Evolutionary conservation across 2,113 vertebrate species (phyloP), one percentile per base, ranked within the genome.

Genomic region (Aleadryas rufinucha): DNA sequence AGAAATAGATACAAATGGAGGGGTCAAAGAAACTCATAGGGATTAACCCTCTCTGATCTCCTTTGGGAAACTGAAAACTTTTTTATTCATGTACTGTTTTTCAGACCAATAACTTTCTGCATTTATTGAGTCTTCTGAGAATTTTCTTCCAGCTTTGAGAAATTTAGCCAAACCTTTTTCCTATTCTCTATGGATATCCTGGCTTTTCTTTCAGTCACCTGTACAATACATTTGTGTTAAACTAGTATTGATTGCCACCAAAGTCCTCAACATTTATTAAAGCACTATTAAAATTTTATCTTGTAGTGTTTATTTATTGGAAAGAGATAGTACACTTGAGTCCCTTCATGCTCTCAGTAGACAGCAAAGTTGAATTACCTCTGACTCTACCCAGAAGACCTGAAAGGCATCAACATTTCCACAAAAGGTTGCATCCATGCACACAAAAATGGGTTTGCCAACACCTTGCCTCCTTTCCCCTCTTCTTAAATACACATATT

Each of bases 91-190:
- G 69, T 71, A 23, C 28, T 79, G 39, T 57, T 97, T 95, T 95
- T 94, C 90, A 94, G 68, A 85, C 50, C 68, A 84, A 79, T 95
- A 70, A 41, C 6, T 91, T 96, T 88, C 66, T 87, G 26, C 33
- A 50, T 88, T 91, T 95, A 95, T 82, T 94, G 78, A 72, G 52
- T 42, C 79, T 81, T 76, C 81, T 41, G 90, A 86, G 86, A 92
- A 82, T 91, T 93, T 84, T 86, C 50, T 91, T 80, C 37, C 78
- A 87, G 30, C 39, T 93, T 72, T 90, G 33, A 92, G 86, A 93
- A 91, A 92, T 41, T 72, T 78, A 88, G 52, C 28, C 4, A 28
- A 91, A 79, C 6, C 31, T 44, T 28, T 69, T 95, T 65, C 27
- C 7, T 28, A 19, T 70, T 56, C 81, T 56, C 42, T 87, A 16